A percentile compares a stretch with the other conserved stretches of the same genome.
Conservation (phyloP, 1,140 invertebrate species). For the Zaprionus lachaisei region DNA sequence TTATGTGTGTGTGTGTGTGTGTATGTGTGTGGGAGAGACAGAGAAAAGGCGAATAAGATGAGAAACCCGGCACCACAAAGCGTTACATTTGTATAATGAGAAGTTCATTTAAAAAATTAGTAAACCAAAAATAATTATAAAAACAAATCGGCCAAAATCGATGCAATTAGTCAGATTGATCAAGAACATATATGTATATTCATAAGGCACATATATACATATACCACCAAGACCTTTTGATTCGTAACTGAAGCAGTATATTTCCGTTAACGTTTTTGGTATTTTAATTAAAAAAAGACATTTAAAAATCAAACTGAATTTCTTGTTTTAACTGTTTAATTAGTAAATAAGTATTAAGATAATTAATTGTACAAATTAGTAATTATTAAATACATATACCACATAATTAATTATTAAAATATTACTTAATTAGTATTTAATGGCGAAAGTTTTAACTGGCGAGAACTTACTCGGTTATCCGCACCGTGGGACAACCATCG, state of each 20-base stretch:
- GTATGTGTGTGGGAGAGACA: background rate
- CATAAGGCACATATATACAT: background rate
- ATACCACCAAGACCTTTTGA: background rate
- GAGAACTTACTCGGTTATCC: slow-evolving; percentile 77
- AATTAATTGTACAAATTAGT: background rate
- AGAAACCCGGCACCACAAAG: slow-evolving; percentile 38
- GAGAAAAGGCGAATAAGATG: slow-evolving; percentile 12
- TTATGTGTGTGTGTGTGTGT: background rate
- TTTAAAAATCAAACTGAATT: background rate
- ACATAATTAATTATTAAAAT: background rate
- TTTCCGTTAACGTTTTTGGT: background rate
- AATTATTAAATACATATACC: background rate
- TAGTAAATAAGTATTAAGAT: background rate
- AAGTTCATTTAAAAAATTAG: background rate
- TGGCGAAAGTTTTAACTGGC: background rate
- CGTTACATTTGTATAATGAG: background rate
- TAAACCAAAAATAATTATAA: background rate
- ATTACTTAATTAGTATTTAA: background rate
- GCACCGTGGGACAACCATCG: slow-evolving; percentile 76
- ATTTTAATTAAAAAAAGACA: background rate
- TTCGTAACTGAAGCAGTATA: background rate
- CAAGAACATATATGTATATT: background rate
- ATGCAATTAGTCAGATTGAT: background rate
- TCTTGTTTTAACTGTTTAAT: background rate
- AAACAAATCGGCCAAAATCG: background rate